Conservation (phyloP, 2,888 invertebrate species). For the Drosophila quinaria region DNA sequence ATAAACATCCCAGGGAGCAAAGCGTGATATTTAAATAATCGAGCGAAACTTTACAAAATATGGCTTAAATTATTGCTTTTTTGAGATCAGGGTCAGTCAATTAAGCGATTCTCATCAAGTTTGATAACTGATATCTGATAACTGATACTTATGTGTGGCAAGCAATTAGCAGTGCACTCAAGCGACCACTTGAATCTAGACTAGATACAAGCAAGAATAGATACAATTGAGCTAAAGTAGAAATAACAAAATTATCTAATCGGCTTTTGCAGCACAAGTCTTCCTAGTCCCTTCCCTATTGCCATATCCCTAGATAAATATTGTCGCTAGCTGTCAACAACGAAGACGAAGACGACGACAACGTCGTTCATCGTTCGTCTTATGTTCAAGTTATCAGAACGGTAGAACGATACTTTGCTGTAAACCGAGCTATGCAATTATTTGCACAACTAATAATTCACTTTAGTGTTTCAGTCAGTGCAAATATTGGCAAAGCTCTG, state of each 20-base stretch:
- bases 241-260: conserved; percentile 44
- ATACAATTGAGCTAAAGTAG: conserved; percentile 18
- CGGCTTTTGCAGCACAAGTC: conserved; percentile 24
- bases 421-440: conserved; percentile 70
- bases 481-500: conserved; percentile 60
- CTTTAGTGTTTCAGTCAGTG: conserved; percentile 70
- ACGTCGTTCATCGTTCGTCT: conserved; percentile 1
- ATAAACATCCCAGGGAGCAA: background rate
- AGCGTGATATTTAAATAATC: conserved; percentile 2
- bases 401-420: conserved; percentile 41
- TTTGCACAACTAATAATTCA: conserved; percentile 77
- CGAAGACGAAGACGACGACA: conserved; percentile 1
- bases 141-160: conserved; percentile 25
- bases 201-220: background rate
- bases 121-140: conserved; percentile 17
- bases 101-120: conserved; percentile 8
- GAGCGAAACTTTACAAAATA: conserved; percentile 33
- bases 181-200: background rate
- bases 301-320: conserved; percentile 55
- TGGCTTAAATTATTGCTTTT: background rate
- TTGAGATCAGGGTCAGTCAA: conserved; percentile 42
- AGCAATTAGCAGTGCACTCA: conserved; percentile 41
- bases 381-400: conserved; percentile 42
- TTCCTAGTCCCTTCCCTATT: background rate
- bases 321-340: conserved; percentile 60